Base-by-base conservation (phyloP, 1,140 invertebrate species). In the Nomia melanderi region DNA sequence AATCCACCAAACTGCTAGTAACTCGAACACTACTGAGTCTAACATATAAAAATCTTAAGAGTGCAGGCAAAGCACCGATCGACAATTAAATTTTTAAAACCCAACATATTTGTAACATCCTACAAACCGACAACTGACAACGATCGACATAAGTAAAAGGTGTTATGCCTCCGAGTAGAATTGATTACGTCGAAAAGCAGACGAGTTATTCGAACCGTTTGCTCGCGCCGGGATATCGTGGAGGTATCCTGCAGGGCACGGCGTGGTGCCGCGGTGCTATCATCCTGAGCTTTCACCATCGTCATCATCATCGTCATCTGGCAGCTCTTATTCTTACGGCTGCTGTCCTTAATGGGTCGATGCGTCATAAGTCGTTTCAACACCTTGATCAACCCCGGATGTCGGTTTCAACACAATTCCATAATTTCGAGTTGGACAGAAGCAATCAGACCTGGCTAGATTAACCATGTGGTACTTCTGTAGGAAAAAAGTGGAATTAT, bases 251-350 rank as follows among this genome's bases (percentile, higher is more conserved):
- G 86, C 84, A 59, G 86, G 74, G 88, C 87, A 78, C 86, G 54
- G 82, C 84, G 83, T 89, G 88, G 79, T 86, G 85, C 85, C 86
- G 74, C 77, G 83, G 67, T 70, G 81, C 78, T 84, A 84, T 84
- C 82, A 77, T 84, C 82, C 56, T 54, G 64, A 81, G 82, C 83
- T 84, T 84, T 84, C 83, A 81, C 74, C 86, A 77, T 77, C 83
- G 82, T 88, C 82, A 87, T 88, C 88, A 78, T 88, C 85, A 86
- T 83, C 84, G 84, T 88, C 88, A 88, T 88, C 87, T 88, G 87
- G 79, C 79, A 41, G 78, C 74, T 78, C 65, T 76, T 84, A 84
- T 84, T 83, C 78, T 81, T 71, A 78, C 70, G 60, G 41, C 59
- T 65, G 64, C 56, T 53, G 57, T 33, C 63, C 73, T 81, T 84